Evolutionary conservation across 2,797 vertebrate species (phyloP).

Genomic region (Natrix natrix): DNA sequence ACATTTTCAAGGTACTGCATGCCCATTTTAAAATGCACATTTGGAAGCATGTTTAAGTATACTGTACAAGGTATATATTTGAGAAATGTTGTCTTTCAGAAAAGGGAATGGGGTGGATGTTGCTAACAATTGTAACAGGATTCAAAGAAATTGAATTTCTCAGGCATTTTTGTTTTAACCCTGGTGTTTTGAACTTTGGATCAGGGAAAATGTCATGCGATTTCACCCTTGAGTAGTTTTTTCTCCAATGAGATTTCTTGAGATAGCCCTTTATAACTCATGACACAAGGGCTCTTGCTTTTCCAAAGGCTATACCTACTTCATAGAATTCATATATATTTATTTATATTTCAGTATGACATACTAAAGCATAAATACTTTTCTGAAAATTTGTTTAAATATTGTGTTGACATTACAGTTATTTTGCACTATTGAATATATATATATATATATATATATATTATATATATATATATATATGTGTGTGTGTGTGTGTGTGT

Average conservation of each 20-base stretch:
- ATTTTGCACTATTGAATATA: slow-evolving; percentile 13
- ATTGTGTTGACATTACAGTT: not conserved
- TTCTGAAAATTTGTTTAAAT: not conserved
- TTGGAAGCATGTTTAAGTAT: not conserved
- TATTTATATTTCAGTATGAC: not conserved
- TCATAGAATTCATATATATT: not conserved
- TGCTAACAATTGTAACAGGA: not conserved
- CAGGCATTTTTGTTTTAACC: not conserved
- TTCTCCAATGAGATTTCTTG: not conserved
- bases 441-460: no score
- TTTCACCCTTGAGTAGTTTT: not conserved
- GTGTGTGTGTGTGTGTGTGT: no score
- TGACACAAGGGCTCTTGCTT: not conserved
- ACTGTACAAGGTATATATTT: not conserved
- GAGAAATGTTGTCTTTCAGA: not conserved
- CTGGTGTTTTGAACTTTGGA: not conserved
- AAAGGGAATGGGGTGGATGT: not conserved
- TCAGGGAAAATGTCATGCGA: not conserved
- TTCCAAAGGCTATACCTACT: not conserved
- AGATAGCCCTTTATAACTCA: not conserved
- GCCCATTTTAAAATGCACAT: not conserved
- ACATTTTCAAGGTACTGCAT: not conserved
- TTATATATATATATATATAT: no score
- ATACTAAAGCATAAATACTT: not conserved
- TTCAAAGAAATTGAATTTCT: not conserved